Base-by-base conservation (phyloP, 2,888 invertebrate species). In the Strigamia crassipes region DNA sequence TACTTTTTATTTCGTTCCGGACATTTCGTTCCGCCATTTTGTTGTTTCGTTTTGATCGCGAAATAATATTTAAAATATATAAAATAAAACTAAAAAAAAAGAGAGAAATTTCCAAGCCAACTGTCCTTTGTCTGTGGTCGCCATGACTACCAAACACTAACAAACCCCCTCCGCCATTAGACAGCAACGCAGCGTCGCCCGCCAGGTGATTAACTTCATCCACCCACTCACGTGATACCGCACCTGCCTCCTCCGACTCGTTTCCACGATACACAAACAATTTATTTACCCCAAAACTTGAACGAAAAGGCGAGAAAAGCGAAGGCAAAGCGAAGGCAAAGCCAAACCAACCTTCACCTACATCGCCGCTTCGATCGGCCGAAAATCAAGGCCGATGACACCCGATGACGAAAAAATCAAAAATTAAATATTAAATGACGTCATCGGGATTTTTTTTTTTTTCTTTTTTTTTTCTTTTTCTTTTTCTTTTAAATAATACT, bases 161-260 rank as follows among this genome's bases (percentile, higher is more conserved):
- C 73, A 73, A 73, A 73, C 73, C 73, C 56, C 73, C 73, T 31
- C 73, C 73, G 73, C 73, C 73, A 73, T 73, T 73, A 73, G 73
- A 73, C 73, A 73, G 73, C 73, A 27, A 27, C 27, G 73, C 73
- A 27, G 31, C 31, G 73, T 73, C 73, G 73, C 73, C 61, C 73
- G 73, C 73, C 73, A 73, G 73, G 73, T 73, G 73, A 73, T 73
- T 73, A 73, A 73, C 73, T 73, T 73, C 73, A 73, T 73, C 73
- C 73, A 73, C 73, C 73, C 73, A 73, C 73, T 73, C 73, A 73
- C 73, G 73, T 73, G 73, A 73, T 73, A 56, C 31, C 31, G 73
- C 73, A 73, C 73, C 73, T 73, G 73, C 73, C 73, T 73, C 73
- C 27, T 10, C 27, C 5, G 9, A 73, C 73, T 31, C 73, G 73